phyloP scores from a whole-genome alignment of 2,888 invertebrate genomes.

The Lissocephala sabroskyi region DNA sequence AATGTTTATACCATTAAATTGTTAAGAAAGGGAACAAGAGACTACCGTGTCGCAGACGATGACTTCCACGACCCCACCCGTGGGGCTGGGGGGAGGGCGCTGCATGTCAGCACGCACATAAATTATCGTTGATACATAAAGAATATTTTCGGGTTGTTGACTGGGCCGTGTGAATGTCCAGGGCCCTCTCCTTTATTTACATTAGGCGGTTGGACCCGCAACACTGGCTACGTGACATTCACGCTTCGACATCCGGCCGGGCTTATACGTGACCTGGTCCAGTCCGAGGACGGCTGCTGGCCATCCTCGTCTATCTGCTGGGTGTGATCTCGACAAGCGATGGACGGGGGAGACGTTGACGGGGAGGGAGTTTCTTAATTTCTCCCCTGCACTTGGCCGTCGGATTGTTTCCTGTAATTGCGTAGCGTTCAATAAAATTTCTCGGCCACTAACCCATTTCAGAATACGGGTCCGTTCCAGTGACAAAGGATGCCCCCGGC shows the following conservation, averaged over 20 bases:
- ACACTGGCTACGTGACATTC: constrained; percentile 54
- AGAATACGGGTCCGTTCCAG: constrained; percentile 27
- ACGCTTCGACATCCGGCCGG: constrained; percentile 49
- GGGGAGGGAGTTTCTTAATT: constrained; percentile 33
- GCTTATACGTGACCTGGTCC: constrained; percentile 46
- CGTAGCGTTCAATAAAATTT: constrained; percentile 59
- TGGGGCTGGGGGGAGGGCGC: constrained; percentile 26
- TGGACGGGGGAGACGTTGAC: constrained; percentile 14
- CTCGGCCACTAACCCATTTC: constrained; percentile 45
- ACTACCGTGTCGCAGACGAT: constrained; percentile 30
- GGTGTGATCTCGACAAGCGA: constrained; percentile 37
- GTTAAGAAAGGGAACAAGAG: constrained; percentile 62
- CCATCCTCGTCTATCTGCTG: constrained; percentile 38
- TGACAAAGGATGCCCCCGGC: constrained; percentile 52
- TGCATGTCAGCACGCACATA: constrained; percentile 66
- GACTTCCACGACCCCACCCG: not conserved
- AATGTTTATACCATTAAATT: constrained; percentile 66
- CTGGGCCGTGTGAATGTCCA: constrained; percentile 57
- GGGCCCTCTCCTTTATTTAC: constrained; percentile 40
- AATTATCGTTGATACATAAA: constrained; percentile 62
- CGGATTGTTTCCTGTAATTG: constrained; percentile 67
- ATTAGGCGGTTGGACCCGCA: constrained; percentile 38
- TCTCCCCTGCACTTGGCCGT: constrained; percentile 24
- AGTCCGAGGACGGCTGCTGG: constrained; percentile 3
- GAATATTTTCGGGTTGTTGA: constrained; percentile 44